phyloP scores from a whole-genome alignment of 2,113 vertebrate genomes.

The Bujurquina vittata region DNA sequence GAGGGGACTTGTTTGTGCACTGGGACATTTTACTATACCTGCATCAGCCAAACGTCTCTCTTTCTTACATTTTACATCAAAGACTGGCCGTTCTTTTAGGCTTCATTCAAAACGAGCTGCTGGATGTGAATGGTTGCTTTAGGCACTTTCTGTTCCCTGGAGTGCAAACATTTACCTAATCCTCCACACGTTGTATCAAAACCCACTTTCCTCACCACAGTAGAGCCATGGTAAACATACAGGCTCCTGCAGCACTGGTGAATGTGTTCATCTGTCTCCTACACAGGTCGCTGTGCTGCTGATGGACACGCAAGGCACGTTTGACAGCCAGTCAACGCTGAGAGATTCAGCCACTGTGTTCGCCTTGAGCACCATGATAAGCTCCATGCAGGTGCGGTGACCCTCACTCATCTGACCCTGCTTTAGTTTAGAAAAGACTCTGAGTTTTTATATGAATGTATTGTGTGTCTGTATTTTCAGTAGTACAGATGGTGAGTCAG shows the following conservation, averaged over 20 bases:
- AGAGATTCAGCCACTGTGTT: constrained; percentile 97
- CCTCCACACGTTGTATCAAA: background rate
- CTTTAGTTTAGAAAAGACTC: background rate
- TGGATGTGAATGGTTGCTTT: background rate
- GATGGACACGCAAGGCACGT: constrained; percentile 98
- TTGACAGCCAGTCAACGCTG: constrained; percentile 97
- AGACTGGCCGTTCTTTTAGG: background rate
- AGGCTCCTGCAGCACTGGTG: background rate
- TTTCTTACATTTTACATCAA: constrained; percentile 2
- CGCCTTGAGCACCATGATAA: constrained; percentile 99
- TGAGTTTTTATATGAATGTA: background rate
- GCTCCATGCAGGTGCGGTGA: constrained; percentile 93
- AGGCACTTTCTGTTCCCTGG: background rate
- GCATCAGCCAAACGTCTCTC: background rate
- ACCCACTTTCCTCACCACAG: background rate
- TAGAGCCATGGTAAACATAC: background rate
- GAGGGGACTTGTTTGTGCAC: background rate
- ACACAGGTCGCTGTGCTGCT: constrained; percentile 90
- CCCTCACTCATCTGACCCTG: background rate
- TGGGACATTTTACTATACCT: background rate
- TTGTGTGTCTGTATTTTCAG: background rate
- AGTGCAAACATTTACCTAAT: background rate
- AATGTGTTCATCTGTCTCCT: background rate
- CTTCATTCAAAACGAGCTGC: background rate
- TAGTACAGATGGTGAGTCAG: background rate